A percentile compares a stretch with the other conserved stretches of the same genome.
These are phyloP conservation scores for Heliocidaris tuberculata DNA, from an alignment of 35 echinoderm and acorn worm species.

Conservation along the genomic window DNA sequence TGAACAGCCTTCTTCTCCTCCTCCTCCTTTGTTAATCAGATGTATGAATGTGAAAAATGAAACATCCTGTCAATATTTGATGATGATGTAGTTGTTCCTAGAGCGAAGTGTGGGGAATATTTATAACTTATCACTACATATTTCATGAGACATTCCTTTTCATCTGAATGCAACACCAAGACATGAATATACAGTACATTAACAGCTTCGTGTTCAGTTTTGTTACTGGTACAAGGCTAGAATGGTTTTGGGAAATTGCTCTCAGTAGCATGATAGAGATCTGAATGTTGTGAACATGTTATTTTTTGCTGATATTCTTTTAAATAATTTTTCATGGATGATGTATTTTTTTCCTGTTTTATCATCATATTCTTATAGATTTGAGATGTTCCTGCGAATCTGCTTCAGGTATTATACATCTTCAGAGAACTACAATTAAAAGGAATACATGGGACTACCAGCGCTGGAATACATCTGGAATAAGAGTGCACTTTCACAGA, in stretches of 20 bases:
- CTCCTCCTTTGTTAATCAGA: too few species aligned
- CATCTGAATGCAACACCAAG: background rate
- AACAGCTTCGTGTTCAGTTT: background rate
- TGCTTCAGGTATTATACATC: background rate
- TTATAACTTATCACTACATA: too few species aligned
- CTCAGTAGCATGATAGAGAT: background rate
- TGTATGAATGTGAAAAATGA: too few species aligned
- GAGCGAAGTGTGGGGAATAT: too few species aligned
- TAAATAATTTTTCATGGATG: background rate
- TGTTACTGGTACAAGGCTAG: background rate
- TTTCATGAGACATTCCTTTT: too few species aligned
- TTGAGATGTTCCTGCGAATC: background rate
- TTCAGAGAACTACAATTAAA: background rate
- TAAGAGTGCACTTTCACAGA: conserved; percentile 7
- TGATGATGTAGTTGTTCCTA: too few species aligned
- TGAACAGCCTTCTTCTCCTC: too few species aligned
- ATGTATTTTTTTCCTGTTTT: background rate
- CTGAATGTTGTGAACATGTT: background rate
- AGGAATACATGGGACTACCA: conserved; percentile 24
- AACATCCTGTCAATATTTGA: too few species aligned
- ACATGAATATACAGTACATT: background rate
- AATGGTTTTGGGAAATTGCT: background rate
- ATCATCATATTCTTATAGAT: background rate
- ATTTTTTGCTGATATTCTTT: background rate
- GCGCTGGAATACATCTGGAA: conserved; percentile 9